phyloP scores from a whole-genome alignment of 2,888 invertebrate genomes.

The Leucoptera coffeella region DNA sequence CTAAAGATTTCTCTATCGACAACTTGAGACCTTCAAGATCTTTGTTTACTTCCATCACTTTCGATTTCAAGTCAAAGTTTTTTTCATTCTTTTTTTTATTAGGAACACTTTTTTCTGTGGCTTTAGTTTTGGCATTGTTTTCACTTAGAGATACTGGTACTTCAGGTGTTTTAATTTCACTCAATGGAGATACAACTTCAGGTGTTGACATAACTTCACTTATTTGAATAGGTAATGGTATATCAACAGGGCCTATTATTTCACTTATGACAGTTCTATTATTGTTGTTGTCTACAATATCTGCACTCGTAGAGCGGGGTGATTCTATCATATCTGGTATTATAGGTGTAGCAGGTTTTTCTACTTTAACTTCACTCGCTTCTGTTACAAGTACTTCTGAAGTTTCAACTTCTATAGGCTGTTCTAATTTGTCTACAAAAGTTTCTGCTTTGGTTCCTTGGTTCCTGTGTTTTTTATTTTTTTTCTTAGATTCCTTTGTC shows the following conservation, averaged over 20 bases:
- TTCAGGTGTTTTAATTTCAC: slow-evolving; percentile 16
- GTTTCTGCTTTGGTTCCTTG: not conserved
- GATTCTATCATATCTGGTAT: slow-evolving; percentile 24
- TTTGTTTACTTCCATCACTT: slow-evolving; percentile 38
- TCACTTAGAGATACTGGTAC: slow-evolving; percentile 9
- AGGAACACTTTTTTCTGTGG: slow-evolving; percentile 10
- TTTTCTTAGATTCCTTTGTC: slow-evolving; percentile 1
- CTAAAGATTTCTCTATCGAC: slow-evolving; percentile 36
- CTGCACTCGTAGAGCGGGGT: slow-evolving; percentile 26
- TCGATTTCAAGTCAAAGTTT: slow-evolving; percentile 32
- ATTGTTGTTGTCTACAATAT: slow-evolving; percentile 20
- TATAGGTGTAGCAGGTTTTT: slow-evolving; percentile 8
- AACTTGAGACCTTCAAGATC: slow-evolving; percentile 36
- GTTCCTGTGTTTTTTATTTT: not conserved
- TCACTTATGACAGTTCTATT: slow-evolving; percentile 29
- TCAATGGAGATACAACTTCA: not conserved
- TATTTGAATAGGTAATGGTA: not conserved
- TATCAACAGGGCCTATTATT: slow-evolving; percentile 11
- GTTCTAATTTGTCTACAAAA: too few relatives aligned
- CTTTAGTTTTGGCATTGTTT: slow-evolving; percentile 9
- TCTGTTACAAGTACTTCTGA: not conserved
- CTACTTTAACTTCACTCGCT: slow-evolving; percentile 2
- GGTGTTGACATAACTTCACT: not conserved
- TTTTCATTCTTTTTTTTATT: slow-evolving; percentile 14
- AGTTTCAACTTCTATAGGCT: not conserved